phyloP scores from a whole-genome alignment of 1,140 invertebrate genomes.

The Thalassaphorura encarpata region DNA sequence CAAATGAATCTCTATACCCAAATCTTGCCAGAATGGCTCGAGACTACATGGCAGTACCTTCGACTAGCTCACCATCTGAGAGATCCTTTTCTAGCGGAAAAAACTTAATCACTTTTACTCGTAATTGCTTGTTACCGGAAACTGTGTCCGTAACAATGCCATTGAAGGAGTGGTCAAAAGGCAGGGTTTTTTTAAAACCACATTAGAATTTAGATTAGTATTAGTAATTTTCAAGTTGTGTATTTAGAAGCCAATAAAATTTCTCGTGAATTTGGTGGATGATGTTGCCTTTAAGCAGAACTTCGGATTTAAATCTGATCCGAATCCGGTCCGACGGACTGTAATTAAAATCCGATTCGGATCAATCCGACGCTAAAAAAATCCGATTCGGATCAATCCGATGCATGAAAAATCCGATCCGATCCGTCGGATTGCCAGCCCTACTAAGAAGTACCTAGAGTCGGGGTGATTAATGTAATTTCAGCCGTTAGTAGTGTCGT shows the following conservation, averaged over 20 bases:
- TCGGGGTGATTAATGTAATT: too few species aligned
- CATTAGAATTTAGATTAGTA: neutral
- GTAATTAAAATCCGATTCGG: neutral
- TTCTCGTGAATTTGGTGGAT: neutral
- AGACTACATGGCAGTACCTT: conserved; percentile 36
- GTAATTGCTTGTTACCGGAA: neutral
- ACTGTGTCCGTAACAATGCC: neutral
- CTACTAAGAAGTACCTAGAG: neutral
- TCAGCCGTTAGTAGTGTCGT: too few species aligned
- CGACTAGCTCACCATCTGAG: conserved; percentile 36
- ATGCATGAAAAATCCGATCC: neutral
- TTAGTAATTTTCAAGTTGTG: neutral
- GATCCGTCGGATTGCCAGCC: neutral
- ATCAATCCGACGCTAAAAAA: neutral
- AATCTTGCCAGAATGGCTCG: conserved; percentile 36
- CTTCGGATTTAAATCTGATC: neutral
- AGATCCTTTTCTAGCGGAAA: conserved; percentile 34
- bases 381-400: neutral
- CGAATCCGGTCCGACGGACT: neutral
- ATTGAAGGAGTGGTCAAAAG: neutral
- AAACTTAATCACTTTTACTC: neutral
- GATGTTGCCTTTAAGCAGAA: neutral
- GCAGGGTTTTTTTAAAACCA: too few species aligned
- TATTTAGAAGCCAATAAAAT: neutral
- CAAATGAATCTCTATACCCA: conserved; percentile 33